Evolutionary conservation across 2,113 vertebrate genomes (phyloP).

Genomic region (Muntiacus reevesi): DNA sequence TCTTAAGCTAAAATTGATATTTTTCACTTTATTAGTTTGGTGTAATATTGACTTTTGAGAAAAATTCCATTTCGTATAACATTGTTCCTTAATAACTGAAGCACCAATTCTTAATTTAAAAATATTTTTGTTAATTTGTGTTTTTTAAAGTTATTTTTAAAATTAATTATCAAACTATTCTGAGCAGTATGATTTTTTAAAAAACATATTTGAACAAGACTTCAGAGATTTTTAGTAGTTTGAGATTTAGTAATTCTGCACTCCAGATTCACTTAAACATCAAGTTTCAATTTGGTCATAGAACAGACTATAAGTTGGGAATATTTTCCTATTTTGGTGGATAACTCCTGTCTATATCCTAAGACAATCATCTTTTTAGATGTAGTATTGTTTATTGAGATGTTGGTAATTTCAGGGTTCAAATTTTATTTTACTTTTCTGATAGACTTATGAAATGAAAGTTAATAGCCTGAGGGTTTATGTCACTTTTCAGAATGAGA

Average conservation of each 20-base stretch:
- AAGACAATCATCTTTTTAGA: slow-evolving; percentile 67
- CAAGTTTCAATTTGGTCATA: slow-evolving; percentile 40
- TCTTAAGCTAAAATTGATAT: slow-evolving; percentile 38
- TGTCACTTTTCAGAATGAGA: slow-evolving; percentile 51
- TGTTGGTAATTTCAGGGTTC: slow-evolving; percentile 43
- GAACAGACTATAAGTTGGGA: slow-evolving; percentile 5
- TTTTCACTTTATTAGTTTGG: slow-evolving; percentile 40
- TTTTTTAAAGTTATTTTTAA: slow-evolving; percentile 16
- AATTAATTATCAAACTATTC: slow-evolving; percentile 22
- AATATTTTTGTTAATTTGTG: slow-evolving; percentile 31
- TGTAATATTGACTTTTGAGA: slow-evolving; percentile 39
- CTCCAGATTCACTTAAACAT: slow-evolving; percentile 15
- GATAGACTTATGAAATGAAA: slow-evolving; percentile 19
- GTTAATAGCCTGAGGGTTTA: background rate
- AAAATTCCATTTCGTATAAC: slow-evolving; percentile 38
- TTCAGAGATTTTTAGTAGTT: slow-evolving; percentile 10
- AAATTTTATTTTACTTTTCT: slow-evolving; percentile 39
- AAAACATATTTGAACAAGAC: slow-evolving; percentile 10
- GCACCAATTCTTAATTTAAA: slow-evolving; percentile 55
- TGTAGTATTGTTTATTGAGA: slow-evolving; percentile 40
- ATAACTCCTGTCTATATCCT: slow-evolving; percentile 31
- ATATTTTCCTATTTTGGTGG: slow-evolving; percentile 46
- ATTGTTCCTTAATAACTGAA: slow-evolving; percentile 25
- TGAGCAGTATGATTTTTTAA: slow-evolving; percentile 29
- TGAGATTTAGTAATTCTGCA: slow-evolving; percentile 33